A percentile compares a stretch with the other conserved stretches of the same genome.
Evolutionary conservation across 2,888 invertebrate genomes (phyloP).

Genomic region (Anodontia alba): DNA sequence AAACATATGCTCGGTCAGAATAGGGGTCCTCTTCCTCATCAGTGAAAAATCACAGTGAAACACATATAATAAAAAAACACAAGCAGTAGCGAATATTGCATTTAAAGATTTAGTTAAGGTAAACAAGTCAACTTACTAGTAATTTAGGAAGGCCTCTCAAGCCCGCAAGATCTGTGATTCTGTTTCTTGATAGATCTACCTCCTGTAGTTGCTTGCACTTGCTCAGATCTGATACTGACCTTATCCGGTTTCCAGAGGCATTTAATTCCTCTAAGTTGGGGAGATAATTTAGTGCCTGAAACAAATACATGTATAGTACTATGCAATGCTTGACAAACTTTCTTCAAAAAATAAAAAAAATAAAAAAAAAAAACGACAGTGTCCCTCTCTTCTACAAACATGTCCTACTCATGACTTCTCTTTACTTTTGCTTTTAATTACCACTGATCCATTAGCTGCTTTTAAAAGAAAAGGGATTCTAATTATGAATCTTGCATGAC

Average conservation of each 20-base stretch:
- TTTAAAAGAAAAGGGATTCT: too few relatives aligned
- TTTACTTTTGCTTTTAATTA: too few relatives aligned
- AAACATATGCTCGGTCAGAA: too few relatives aligned
- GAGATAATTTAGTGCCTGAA: conserved; percentile 80
- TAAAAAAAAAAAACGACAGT: not conserved
- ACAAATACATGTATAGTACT: conserved; percentile 3
- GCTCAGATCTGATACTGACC: conserved; percentile 73
- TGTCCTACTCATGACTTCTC: too few relatives aligned
- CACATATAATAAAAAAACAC: too few relatives aligned
- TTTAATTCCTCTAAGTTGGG: conserved; percentile 81
- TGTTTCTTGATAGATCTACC: conserved; percentile 79
- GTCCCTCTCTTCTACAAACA: too few relatives aligned
- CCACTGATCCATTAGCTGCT: not conserved
- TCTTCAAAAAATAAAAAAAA: too few relatives aligned
- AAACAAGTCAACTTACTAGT: conserved; percentile 58
- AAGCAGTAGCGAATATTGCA: too few relatives aligned
- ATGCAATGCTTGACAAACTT: too few relatives aligned
- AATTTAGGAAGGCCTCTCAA: conserved; percentile 75
- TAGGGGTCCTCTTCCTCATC: too few relatives aligned
- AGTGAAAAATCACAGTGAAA: too few relatives aligned
- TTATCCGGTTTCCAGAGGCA: conserved; percentile 77
- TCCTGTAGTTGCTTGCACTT: conserved; percentile 80
- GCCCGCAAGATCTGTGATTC: conserved; percentile 77
- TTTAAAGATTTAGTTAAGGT: not conserved
- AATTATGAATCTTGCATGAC: too few relatives aligned